phyloP scores from a whole-genome alignment of 2,888 invertebrate genomes.

The Pachycephus smyrnensis region DNA sequence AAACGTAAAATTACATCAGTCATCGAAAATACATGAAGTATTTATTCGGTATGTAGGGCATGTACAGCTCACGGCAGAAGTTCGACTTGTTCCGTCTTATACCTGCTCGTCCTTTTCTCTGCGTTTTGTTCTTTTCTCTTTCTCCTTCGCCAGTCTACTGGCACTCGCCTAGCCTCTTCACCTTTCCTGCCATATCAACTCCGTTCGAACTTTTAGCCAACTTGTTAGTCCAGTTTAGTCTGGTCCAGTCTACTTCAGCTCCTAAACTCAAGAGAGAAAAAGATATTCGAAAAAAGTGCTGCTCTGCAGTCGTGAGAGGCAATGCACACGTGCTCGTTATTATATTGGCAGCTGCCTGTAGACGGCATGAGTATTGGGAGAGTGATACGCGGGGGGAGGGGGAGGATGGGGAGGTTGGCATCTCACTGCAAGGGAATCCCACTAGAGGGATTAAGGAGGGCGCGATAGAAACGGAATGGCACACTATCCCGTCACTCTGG shows the following conservation, averaged over 20 bases:
- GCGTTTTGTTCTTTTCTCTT: background rate
- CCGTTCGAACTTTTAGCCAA: background rate
- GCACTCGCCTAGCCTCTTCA: background rate
- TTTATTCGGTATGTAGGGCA: constrained; percentile 25
- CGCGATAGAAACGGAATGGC: background rate
- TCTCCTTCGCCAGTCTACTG: too few relatives aligned
- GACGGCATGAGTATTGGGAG: background rate
- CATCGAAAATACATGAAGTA: constrained; percentile 29
- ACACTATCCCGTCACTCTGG: background rate
- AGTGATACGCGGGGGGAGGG: too few relatives aligned
- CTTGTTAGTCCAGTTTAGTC: background rate
- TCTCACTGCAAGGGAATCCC: background rate
- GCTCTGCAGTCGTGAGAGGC: background rate
- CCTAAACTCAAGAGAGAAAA: background rate
- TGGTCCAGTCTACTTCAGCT: background rate
- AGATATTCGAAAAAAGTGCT: background rate
- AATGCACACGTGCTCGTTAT: background rate
- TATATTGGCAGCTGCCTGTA: background rate
- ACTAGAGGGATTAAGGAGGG: background rate
- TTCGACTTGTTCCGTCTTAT: background rate
- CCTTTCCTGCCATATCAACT: background rate
- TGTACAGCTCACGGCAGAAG: constrained; percentile 8
- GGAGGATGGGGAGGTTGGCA: background rate
- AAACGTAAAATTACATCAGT: constrained; percentile 17
- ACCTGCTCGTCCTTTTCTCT: background rate